Evolutionary conservation across 2,888 invertebrate species (phyloP).

Genomic region (Drosophila conformis): DNA sequence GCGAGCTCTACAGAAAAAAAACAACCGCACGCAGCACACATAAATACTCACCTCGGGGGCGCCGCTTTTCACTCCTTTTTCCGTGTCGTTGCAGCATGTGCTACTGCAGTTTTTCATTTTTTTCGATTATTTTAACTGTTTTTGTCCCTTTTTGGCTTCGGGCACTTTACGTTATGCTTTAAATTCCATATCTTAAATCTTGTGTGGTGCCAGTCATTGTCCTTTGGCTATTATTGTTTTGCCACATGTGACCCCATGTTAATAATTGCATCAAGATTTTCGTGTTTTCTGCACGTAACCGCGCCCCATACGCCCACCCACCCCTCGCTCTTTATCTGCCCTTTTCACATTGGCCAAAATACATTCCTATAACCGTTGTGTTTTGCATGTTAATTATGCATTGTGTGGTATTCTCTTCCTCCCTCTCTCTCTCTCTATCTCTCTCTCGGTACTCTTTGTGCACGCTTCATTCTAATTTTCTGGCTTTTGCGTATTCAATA

Average conservation of each 20-base stretch:
- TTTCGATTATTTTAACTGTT: constrained; percentile 6
- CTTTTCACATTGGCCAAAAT: constrained; percentile 5
- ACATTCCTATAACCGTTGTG: constrained; percentile 70
- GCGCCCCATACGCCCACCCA: not conserved
- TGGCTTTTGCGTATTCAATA: constrained; percentile 78
- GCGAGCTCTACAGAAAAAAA: constrained; percentile 28
- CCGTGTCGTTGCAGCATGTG: constrained; percentile 31
- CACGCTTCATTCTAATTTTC: constrained; percentile 68
- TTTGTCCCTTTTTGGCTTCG: not conserved
- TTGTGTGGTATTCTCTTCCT: not conserved
- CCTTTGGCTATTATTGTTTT: constrained; percentile 23
- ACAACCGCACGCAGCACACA: constrained; percentile 61
- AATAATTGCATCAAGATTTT: constrained; percentile 54
- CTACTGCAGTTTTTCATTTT: constrained; percentile 37
- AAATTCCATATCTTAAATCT: constrained; percentile 33
- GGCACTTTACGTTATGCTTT: constrained; percentile 17
- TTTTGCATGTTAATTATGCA: constrained; percentile 76
- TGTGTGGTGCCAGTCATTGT: constrained; percentile 35
- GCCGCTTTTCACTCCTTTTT: constrained; percentile 11
- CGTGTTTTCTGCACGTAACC: constrained; percentile 33
- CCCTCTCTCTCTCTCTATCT: not conserved
- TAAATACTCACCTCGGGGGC: constrained; percentile 49
- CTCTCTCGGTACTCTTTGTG: constrained; percentile 22
- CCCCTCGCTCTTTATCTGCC: not conserved
- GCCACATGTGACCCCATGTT: constrained; percentile 40